Conservation (phyloP, 1,140 invertebrate genomes). For the Adelges cooleyi region DNA sequence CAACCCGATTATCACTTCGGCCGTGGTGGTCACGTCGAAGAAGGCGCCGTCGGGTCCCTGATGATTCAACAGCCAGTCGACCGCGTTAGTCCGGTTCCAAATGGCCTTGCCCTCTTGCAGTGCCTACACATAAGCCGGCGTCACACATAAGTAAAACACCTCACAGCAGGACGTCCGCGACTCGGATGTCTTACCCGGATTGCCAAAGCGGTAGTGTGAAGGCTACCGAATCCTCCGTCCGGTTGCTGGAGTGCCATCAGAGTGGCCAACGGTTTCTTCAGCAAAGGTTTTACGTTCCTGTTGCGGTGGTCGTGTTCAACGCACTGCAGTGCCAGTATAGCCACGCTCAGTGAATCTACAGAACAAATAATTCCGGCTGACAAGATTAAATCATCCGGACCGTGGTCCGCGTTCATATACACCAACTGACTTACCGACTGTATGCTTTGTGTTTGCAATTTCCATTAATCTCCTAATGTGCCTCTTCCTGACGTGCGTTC, state of each 20-base stretch:
- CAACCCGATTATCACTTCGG: conserved; percentile 60
- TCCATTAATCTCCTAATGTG: conserved; percentile 63
- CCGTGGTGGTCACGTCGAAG: conserved; percentile 51
- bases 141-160: not conserved
- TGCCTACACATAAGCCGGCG: conserved; percentile 44
- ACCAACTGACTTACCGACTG: conserved; percentile 28
- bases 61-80: conserved; percentile 55
- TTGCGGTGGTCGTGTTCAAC: conserved; percentile 72
- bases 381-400: not conserved
- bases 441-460: conserved; percentile 33
- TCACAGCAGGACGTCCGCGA: no score
- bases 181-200: conserved; percentile 56
- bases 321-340: conserved; percentile 67
- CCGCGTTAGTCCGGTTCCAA: conserved; percentile 65
- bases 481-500: conserved; percentile 65
- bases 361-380: conserved; percentile 4
- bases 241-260: conserved; percentile 61
- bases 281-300: conserved; percentile 61
- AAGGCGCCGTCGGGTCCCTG: conserved; percentile 67
- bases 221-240: conserved; percentile 68
- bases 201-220: conserved; percentile 66
- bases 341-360: conserved; percentile 69
- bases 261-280: conserved; percentile 57
- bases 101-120: conserved; percentile 56
- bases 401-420: no score